These are phyloP conservation scores for Dipus sagitta DNA, from an alignment of 2,797 vertebrate species.

Conservation along the genomic window DNA sequence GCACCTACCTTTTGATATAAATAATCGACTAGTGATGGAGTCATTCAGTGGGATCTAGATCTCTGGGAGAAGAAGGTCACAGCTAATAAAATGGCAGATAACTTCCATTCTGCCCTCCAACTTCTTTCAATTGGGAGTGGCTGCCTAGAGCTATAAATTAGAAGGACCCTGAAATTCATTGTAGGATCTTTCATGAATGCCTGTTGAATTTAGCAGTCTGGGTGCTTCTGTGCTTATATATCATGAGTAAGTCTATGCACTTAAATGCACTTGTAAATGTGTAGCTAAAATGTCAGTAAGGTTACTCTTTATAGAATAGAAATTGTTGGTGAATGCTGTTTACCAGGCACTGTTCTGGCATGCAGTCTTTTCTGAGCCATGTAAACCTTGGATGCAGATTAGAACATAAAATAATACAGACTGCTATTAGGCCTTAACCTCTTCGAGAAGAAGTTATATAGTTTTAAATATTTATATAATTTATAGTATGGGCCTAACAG, in stretches of 20 bases:
- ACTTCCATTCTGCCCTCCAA: not conserved
- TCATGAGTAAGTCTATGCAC: not conserved
- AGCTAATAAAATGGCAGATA: not conserved
- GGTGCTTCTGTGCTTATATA: not conserved
- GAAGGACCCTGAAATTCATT: not conserved
- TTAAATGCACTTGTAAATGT: not conserved
- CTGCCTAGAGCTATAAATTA: not conserved
- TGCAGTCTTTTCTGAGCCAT: not conserved
- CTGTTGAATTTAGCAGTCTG: not conserved
- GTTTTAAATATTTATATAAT: too few species aligned
- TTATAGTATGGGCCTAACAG: not conserved
- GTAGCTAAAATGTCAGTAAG: not conserved
- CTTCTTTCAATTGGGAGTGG: not conserved
- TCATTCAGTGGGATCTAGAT: not conserved
- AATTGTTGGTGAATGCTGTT: not conserved
- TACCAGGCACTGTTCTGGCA: not conserved
- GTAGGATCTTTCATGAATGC: not conserved
- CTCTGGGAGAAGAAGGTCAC: not conserved
- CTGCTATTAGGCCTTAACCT: not conserved
- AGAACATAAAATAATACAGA: not conserved
- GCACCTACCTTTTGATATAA: not conserved
- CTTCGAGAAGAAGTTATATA: not conserved
- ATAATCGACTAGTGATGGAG: not conserved
- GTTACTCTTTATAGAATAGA: not conserved
- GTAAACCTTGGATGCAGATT: not conserved